Base-by-base conservation (phyloP, 2,888 invertebrate species). In the Balanococcus diminutus region DNA sequence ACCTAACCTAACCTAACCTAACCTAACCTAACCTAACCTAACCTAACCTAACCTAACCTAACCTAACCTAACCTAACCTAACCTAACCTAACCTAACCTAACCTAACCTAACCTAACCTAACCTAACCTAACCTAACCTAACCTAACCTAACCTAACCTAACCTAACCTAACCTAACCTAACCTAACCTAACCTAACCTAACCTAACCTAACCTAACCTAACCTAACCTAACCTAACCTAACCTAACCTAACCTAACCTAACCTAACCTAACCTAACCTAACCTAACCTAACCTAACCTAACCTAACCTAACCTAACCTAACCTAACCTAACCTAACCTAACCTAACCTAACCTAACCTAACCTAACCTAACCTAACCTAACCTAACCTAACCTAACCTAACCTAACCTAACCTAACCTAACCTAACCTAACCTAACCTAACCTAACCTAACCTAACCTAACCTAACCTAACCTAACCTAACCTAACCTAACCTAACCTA, bases 371-470 rank as follows among this genome's bases (percentile, higher is more conserved):
- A 82, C n/a, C 42, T 46, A 42, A 82, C 82, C 82, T 82, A 86
- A 86, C 86, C 84, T 86, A 86, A 86, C 86, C 86, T 83, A 86
- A 86, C 84, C n/a, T 86, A 86, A 86, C 86, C 86, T 82, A 86
- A 86, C 86, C 81, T 86, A 86, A 86, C 86, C 85, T 87, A 87
- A 87, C 82, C 84, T 87, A 36, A 79, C n/a, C 31, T n/a, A n/a
- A n/a, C n/a, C n/a, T n/a, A n/a, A n/a, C n/a, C n/a, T n/a, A n/a
- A n/a, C n/a, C n/a, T n/a, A n/a, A n/a, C n/a, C n/a, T n/a, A n/a
- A n/a, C 87, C 88, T 87, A 88, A 88, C 88, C 88, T 87, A 88
- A 88, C 87, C 88, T 87, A 88, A 87, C 88, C 88, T 87, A 87
- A 88, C 87, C 87, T 87, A 87, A 88, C 8, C 8, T 36, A 8